Conservation (phyloP, 92 coral and sea anemone genomes). For the Siderastrea radians region DNA sequence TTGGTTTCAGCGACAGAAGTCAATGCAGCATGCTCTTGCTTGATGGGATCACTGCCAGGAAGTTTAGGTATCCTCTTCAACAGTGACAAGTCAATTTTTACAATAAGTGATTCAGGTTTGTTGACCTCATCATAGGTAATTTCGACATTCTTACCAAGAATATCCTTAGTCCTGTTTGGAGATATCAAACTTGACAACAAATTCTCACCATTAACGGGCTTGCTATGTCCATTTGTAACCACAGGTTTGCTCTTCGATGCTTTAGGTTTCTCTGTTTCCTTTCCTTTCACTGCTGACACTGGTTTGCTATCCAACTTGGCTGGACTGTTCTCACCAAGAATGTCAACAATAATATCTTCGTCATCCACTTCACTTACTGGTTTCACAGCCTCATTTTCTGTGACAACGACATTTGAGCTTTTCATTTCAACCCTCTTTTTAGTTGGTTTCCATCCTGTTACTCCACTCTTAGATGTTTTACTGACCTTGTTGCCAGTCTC, state of each 20-base stretch:
- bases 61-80: constrained; percentile 88
- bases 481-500: constrained; percentile 46
- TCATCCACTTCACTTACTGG: constrained; percentile 76
- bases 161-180: constrained; percentile 59
- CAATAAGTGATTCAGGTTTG: constrained; percentile 90
- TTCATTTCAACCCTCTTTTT: constrained; percentile 42
- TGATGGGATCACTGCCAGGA: constrained; percentile 49
- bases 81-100: constrained; percentile 91
- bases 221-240: constrained; percentile 57
- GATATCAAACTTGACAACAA: constrained; percentile 54
- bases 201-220: constrained; percentile 66
- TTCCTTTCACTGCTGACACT: neutral
- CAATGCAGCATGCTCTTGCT: constrained; percentile 43
- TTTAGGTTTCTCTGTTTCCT: constrained; percentile 40
- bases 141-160: constrained; percentile 73
- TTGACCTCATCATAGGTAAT: constrained; percentile 73
- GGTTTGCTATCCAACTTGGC: constrained; percentile 49
- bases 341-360: constrained; percentile 79
- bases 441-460: constrained; percentile 26
- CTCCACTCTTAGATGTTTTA: constrained; percentile 36
- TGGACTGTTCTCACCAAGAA: constrained; percentile 76
- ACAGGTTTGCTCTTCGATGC: constrained; percentile 22
- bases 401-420: neutral
- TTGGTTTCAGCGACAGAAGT: constrained; percentile 49
- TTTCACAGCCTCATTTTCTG: constrained; percentile 20